A percentile compares a stretch with the other conserved stretches of the same genome.
Evolutionary conservation across 1,140 invertebrate species (phyloP).

Genomic region (Drosophila bocqueti): DNA sequence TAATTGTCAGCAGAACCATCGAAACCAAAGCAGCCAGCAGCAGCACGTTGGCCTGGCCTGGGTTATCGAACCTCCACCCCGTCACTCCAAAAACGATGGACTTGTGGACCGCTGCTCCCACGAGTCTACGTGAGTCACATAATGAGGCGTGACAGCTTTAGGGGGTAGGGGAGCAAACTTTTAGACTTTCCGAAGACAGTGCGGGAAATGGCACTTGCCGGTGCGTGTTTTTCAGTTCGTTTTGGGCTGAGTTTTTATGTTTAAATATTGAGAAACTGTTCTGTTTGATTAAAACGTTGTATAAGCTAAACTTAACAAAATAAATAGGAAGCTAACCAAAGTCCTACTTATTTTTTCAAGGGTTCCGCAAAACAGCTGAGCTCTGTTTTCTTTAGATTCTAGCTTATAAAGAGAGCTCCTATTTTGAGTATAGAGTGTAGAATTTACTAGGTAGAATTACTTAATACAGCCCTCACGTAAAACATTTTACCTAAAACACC

Average conservation of each 20-base stretch:
- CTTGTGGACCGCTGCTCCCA: slow-evolving; percentile 24
- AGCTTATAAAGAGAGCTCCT: background rate
- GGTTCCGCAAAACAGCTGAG: background rate
- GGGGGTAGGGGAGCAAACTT: too few species aligned
- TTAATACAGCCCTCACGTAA: background rate
- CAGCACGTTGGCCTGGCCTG: slow-evolving; percentile 14
- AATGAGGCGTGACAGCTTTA: slow-evolving; percentile 33
- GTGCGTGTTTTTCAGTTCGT: background rate
- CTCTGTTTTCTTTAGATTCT: too few species aligned
- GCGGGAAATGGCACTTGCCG: background rate
- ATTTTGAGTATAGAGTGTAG: background rate
- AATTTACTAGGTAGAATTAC: too few species aligned
- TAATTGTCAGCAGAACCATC: slow-evolving; percentile 10
- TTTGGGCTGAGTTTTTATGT: background rate
- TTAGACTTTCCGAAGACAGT: background rate
- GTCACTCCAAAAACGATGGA: background rate
- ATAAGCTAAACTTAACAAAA: background rate
- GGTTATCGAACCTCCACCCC: slow-evolving; percentile 2
- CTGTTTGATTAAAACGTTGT: background rate
- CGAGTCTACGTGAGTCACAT: slow-evolving; percentile 43
- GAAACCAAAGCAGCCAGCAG: slow-evolving; percentile 4
- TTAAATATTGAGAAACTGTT: background rate
- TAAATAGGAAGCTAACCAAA: background rate
- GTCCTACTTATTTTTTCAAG: background rate
- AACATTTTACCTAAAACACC: background rate